A percentile compares a stretch with the other conserved stretches of the same genome.
These are phyloP conservation scores for Mustela nigripes DNA, from an alignment of 2,113 vertebrate species.

Conservation along the genomic window DNA sequence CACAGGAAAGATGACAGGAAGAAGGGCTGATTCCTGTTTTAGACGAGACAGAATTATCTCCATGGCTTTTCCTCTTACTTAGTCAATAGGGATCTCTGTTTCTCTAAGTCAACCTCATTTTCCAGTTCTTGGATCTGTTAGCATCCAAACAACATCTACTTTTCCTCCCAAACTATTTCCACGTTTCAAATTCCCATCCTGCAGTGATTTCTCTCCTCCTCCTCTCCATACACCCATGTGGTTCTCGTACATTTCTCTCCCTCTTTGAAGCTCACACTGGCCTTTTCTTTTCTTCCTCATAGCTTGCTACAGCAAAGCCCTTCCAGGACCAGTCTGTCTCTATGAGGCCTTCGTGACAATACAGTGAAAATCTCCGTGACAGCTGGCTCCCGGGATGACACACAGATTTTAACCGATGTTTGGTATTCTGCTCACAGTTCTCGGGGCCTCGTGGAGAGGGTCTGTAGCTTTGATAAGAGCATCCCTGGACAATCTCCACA, in stretches of 20 bases:
- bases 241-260: not conserved
- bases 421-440: not conserved
- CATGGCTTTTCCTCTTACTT: not conserved
- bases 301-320: conserved; percentile 69
- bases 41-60: not conserved
- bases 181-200: conserved; percentile 40
- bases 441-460: not conserved
- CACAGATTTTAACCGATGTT: not conserved
- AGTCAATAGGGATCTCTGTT: not conserved
- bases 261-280: not conserved
- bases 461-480: not conserved
- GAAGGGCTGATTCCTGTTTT: not conserved
- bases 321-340: conserved; percentile 65
- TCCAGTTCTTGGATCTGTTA: conserved; percentile 7
- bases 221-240: not conserved
- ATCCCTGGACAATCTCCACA: not conserved
- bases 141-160: not conserved
- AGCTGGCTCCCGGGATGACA: not conserved
- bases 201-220: conserved; percentile 48
- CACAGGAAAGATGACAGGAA: not conserved
- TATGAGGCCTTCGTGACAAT: not conserved
- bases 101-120: not conserved
- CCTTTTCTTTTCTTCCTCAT: conserved; percentile 61
- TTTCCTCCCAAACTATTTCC: conserved; percentile 59
- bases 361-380: conserved; percentile 41